A percentile compares a stretch with the other conserved stretches of the same genome.
phyloP scores from a whole-genome alignment of 53 echinoderm and acorn worm genomes.

The Echinarachnius parma region DNA sequence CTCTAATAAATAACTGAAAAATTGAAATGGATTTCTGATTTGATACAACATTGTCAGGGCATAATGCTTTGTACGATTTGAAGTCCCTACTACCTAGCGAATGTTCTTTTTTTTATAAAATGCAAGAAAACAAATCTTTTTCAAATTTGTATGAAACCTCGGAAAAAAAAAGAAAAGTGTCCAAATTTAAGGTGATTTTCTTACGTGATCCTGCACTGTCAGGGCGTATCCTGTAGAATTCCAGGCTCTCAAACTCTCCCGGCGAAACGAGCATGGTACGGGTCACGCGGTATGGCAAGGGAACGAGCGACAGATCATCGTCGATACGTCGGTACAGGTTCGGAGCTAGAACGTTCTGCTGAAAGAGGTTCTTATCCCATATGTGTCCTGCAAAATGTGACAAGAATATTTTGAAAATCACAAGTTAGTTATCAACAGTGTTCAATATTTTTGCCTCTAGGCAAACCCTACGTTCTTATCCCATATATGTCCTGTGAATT shows the following conservation, averaged over 20 bases:
- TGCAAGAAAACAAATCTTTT: no score
- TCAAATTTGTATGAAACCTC: no score
- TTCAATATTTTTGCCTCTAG: no score
- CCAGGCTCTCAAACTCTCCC: conserved; percentile 67
- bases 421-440: no score
- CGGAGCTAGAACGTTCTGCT: conserved; percentile 67
- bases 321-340: conserved; percentile 77
- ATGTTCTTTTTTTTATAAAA: no score
- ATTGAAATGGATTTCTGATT: not conserved
- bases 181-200: not conserved
- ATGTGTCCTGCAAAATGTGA: conserved; percentile 86
- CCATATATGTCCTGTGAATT: no score
- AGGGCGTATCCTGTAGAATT: conserved; percentile 85
- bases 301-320: conserved; percentile 87
- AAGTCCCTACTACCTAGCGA: no score
- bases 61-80: not conserved
- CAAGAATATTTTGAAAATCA: no score
- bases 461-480: no score
- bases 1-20: not conserved
- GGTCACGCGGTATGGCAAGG: conserved; percentile 86
- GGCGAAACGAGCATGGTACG: conserved; percentile 88
- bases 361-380: conserved; percentile 94
- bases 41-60: no score
- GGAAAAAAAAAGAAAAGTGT: not conserved
- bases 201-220: conserved; percentile 71